Base-by-base conservation (phyloP, 1,140 invertebrate species). In the Polyergus mexicanus region DNA sequence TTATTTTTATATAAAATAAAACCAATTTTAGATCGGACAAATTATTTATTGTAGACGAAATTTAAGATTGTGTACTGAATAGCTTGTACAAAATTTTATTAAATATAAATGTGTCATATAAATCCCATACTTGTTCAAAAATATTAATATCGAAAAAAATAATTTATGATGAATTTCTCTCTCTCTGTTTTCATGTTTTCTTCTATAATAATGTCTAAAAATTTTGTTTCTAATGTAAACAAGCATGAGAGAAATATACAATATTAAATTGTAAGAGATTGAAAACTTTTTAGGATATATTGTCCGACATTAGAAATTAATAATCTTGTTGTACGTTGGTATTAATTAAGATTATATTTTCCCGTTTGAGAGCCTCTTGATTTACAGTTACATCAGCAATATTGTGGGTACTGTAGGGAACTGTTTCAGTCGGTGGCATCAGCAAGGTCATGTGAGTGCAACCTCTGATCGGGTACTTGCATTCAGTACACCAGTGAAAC, bases 381-480 rank as follows among this genome's bases (percentile, higher is more conserved):
- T 94, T 94, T 94, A 94, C 94, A 94, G 94, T 94, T 94, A 94
- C 71, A 92, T 84, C 65, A 88, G 86, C 90, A 91, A 92, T 93
- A 93, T 91, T 91, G 93, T 91, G 90, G 93, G 87, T 94, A 94
- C 92, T 92, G 88, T 85, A 94, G 93, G 85, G 81, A 93, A 94
- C 94, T 94, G 92, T 93, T 94, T 92, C 84, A 86, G 88, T 93
- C 85, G 90, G 85, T 92, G 86, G 89, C 92, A 88, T 94, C 90
- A 92, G 93, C 93, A 94, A 95, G 94, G 94, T 95, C 93, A 95
- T 87, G 90, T 83, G 89, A 94, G 93, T 94, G 94, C 94, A 94
- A 92, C 92, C 88, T 90, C 51, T 86, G 85, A 72, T 91, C 85
- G 84, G 32, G 63, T 63, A 86, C 63, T 89, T 35, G 75, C 47